Percentiles rank a stretch among this genome's conserved stretches.
phyloP scores from a whole-genome alignment of 2,797 vertebrate genomes.

The Ataeniobius toweri region DNA sequence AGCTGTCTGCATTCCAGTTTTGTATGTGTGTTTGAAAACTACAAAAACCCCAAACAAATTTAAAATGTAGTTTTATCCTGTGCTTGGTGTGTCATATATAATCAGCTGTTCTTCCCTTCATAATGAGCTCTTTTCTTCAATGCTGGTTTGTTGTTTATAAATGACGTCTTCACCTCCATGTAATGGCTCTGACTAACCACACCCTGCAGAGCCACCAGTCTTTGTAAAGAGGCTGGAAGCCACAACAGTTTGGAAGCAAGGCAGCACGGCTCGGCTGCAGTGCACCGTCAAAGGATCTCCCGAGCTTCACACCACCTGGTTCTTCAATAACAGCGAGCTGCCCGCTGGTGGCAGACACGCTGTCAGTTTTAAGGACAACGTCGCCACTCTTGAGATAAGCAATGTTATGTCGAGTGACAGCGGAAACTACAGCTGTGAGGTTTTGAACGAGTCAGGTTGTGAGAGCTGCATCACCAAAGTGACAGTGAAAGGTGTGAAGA shows the following conservation, averaged over 20 bases:
- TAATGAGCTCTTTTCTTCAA: constrained; percentile 16
- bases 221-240: constrained; percentile 89
- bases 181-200: constrained; percentile 34
- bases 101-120: not conserved
- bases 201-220: constrained; percentile 66
- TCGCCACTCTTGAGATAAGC: constrained; percentile 83
- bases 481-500: constrained; percentile 88
- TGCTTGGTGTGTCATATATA: constrained; percentile 20
- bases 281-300: constrained; percentile 89
- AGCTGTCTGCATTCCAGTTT: constrained; percentile 30
- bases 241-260: constrained; percentile 86
- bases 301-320: constrained; percentile 88
- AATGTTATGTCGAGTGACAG: constrained; percentile 82
- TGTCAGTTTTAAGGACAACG: constrained; percentile 79
- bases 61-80: constrained; percentile 7
- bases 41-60: constrained; percentile 48
- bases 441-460: constrained; percentile 86
- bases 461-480: constrained; percentile 88
- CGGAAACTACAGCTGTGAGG: constrained; percentile 89
- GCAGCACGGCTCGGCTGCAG: constrained; percentile 83
- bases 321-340: constrained; percentile 87
- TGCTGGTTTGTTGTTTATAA: constrained; percentile 27
- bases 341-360: constrained; percentile 76
- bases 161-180: constrained; percentile 18
- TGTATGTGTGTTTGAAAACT: constrained; percentile 50